Evolutionary conservation across 1,140 invertebrate species (phyloP).

Genomic region (Caenorhabditis elegans): DNA sequence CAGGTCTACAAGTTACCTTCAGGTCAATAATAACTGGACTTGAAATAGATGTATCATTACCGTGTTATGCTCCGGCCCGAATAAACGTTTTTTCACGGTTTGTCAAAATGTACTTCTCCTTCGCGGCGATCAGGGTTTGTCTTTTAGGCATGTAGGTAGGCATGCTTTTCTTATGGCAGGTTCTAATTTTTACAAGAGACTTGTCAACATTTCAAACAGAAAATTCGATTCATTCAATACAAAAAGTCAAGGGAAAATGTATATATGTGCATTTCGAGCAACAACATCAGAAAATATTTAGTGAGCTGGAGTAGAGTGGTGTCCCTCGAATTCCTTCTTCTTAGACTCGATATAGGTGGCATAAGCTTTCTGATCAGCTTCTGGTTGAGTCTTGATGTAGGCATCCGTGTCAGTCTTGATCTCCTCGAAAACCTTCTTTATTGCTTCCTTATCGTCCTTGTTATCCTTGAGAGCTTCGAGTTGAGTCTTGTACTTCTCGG

Average conservation of each 20-base stretch:
- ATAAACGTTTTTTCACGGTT: too few species aligned
- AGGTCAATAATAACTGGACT: too few species aligned
- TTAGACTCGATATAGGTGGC: background rate
- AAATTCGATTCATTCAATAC: conserved; percentile 11
- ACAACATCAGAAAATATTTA: background rate
- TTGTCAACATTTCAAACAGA: background rate
- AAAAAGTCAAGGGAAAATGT: background rate
- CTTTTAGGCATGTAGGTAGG: too few species aligned
- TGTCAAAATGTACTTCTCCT: too few species aligned
- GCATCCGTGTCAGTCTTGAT: background rate
- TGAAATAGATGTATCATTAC: too few species aligned
- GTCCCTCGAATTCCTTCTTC: background rate
- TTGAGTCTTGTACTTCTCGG: conserved; percentile 5
- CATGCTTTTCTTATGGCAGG: too few species aligned
- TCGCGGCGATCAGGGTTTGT: too few species aligned
- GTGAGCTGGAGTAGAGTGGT: background rate
- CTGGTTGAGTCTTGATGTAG: conserved; percentile 7
- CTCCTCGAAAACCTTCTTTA: background rate
- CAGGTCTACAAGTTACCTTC: too few species aligned
- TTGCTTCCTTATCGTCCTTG: background rate
- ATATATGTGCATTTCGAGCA: background rate
- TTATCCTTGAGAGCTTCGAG: background rate
- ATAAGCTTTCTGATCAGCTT: background rate
- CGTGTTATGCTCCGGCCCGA: too few species aligned
- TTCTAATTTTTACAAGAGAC: too few species aligned